These are phyloP conservation scores for Upupa epops DNA, from an alignment of 2,113 vertebrate species.

Conservation along the genomic window DNA sequence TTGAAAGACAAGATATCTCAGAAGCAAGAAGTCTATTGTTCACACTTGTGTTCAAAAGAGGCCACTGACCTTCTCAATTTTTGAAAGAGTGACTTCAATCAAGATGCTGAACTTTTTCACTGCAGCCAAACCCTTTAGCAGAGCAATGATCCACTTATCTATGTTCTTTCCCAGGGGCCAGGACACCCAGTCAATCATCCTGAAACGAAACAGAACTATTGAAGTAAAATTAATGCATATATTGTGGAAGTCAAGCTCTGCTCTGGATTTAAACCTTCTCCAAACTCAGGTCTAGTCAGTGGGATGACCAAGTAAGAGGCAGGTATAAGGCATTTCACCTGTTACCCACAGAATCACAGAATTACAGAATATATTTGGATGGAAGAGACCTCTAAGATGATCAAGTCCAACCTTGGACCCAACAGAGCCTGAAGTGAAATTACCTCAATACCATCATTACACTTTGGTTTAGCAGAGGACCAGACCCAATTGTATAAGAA, in stretches of 20 bases:
- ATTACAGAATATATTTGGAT: too few species aligned
- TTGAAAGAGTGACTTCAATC: slow-evolving; percentile 82
- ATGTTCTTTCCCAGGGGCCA: slow-evolving; percentile 84
- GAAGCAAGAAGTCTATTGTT: neutral
- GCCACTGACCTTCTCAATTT: slow-evolving; percentile 83
- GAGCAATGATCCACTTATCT: slow-evolving; percentile 84
- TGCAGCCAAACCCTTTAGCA: slow-evolving; percentile 80
- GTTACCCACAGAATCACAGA: neutral
- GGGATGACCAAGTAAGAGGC: neutral
- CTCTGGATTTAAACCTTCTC: neutral
- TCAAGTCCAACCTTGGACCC: too few species aligned
- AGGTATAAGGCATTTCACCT: neutral
- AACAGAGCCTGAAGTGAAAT: neutral
- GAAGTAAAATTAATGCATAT: neutral
- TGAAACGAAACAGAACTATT: slow-evolving; percentile 49
- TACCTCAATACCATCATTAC: neutral
- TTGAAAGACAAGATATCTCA: neutral
- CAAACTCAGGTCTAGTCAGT: neutral
- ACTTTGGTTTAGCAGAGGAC: neutral
- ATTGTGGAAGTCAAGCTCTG: neutral
- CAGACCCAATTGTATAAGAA: neutral
- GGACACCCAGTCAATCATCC: slow-evolving; percentile 86
- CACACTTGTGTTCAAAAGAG: neutral
- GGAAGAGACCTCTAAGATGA: too few species aligned
- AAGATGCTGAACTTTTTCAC: slow-evolving; percentile 86